These are phyloP conservation scores for Donacobius atricapilla DNA, from an alignment of 2,113 vertebrate genomes.

Conservation along the genomic window DNA sequence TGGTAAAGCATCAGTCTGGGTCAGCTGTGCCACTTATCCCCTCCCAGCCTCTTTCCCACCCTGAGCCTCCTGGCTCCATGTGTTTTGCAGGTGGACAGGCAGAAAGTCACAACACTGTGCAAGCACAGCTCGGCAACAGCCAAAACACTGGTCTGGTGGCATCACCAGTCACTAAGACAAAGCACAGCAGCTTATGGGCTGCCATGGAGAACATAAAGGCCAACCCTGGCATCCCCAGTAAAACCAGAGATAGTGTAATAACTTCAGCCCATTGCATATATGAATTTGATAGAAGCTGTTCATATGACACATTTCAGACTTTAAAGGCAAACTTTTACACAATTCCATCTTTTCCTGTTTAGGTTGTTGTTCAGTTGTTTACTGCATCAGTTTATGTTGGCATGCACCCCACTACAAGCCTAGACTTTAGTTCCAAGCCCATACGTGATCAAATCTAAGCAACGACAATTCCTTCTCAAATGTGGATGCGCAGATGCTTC, in stretches of 20 bases:
- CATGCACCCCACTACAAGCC: neutral
- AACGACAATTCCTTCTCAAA: neutral
- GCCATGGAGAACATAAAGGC: neutral
- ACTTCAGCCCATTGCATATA: neutral
- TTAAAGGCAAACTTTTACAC: neutral
- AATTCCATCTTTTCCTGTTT: neutral
- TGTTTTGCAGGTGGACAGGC: neutral
- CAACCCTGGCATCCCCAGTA: neutral
- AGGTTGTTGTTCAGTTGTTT: neutral
- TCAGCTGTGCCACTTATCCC: fast-evolving
- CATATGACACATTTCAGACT: neutral
- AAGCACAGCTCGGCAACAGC: neutral
- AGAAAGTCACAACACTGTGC: neutral
- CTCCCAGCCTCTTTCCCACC: neutral
- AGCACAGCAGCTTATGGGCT: neutral
- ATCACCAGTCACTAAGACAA: neutral
- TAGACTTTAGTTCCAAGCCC: neutral
- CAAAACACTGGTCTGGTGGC: neutral
- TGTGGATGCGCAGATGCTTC: neutral
- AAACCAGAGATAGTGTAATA: neutral
- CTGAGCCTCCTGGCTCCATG: neutral
- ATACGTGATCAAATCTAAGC: fast-evolving
- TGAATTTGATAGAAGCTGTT: neutral
- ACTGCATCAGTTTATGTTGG: neutral
- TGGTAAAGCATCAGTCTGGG: neutral